These are phyloP conservation scores for Pan troglodytes DNA, from an alignment of 2,113 vertebrate species.

Conservation along the genomic window NHGRI_mPanTro3-v2.1_pri NC_072398.2:171592501-171593000, in stretches of 20 bases:
- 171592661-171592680: constrained; percentile 37
- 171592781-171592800: no score
- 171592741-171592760: background rate
- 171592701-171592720: background rate
- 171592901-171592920: no score
- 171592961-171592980: background rate
- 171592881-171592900: no score
- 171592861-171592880: no score
- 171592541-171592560: constrained; percentile 21
- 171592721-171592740: background rate
- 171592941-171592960: background rate
- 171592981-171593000: background rate
- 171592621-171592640: background rate
- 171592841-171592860: no score
- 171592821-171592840: no score
- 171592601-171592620: background rate
- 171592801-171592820: no score
- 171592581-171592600: background rate
- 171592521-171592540: background rate
- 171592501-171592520: background rate
- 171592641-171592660: background rate
- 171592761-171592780: background rate
- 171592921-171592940: background rate
- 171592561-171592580: background rate
- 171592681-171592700: constrained; percentile 14